These are phyloP conservation scores for Eospalax fontanierii DNA, from an alignment of 2,797 vertebrate genomes.

Conservation along the genomic window DNA sequence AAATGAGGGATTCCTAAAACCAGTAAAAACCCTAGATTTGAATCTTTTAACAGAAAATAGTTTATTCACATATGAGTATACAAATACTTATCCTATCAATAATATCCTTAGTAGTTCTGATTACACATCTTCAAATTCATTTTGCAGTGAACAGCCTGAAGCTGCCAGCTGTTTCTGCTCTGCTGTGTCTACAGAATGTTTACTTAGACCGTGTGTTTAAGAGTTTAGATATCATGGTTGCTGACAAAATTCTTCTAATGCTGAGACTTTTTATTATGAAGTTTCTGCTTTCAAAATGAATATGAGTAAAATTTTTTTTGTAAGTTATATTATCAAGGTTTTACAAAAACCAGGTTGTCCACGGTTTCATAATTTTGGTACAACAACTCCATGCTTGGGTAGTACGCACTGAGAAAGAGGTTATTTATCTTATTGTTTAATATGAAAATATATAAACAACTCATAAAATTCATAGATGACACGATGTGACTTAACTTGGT, in stretches of 20 bases:
- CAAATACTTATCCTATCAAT: not conserved
- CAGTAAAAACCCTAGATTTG: not conserved
- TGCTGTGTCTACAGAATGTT: slow-evolving; percentile 45
- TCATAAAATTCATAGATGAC: slow-evolving; percentile 55
- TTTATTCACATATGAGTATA: slow-evolving; percentile 49
- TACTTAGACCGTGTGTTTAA: slow-evolving; percentile 52
- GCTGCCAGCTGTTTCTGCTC: slow-evolving; percentile 32
- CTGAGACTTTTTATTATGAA: slow-evolving; percentile 51
- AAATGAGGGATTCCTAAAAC: not conserved
- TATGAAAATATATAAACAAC: slow-evolving; percentile 50
- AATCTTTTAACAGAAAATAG: slow-evolving; percentile 49
- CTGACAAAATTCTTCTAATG: slow-evolving; percentile 68
- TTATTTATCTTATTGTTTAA: slow-evolving; percentile 35
- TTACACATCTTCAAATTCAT: slow-evolving; percentile 56
- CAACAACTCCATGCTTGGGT: not conserved
- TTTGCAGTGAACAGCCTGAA: slow-evolving; percentile 58
- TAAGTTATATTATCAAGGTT: slow-evolving; percentile 62
- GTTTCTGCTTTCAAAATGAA: slow-evolving; percentile 68
- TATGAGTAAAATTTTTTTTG: slow-evolving; percentile 23
- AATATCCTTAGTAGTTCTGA: slow-evolving; percentile 29
- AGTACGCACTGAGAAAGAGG: not conserved
- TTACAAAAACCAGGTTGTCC: not conserved
- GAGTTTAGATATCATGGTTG: slow-evolving; percentile 27
- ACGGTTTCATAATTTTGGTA: not conserved
- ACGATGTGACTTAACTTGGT: slow-evolving; percentile 47